phyloP scores from a whole-genome alignment of 1,140 invertebrate species.

The Oncopodura yosiiana region DNA sequence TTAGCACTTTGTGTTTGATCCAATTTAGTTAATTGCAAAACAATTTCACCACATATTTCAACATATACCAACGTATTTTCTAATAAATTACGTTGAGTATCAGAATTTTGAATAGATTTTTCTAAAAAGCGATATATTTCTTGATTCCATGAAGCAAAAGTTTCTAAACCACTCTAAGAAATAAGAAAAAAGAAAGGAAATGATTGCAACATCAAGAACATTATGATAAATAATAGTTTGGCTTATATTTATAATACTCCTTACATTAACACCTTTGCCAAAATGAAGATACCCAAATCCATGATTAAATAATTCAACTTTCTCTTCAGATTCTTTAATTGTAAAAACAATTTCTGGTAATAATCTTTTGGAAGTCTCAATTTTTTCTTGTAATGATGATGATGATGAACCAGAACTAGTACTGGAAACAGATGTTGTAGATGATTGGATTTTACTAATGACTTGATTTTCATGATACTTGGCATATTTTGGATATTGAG shows the following conservation, averaged over 20 bases:
- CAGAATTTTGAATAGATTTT: slow-evolving; percentile 20
- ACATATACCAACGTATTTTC: slow-evolving; percentile 30
- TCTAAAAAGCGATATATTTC: slow-evolving; percentile 26
- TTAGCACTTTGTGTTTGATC: slow-evolving; percentile 26
- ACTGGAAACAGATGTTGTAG: slow-evolving; percentile 4
- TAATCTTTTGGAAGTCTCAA: slow-evolving; percentile 30
- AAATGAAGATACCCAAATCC: slow-evolving; percentile 32
- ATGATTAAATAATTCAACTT: slow-evolving; percentile 29
- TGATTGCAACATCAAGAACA: not conserved
- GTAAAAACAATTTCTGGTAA: slow-evolving; percentile 28
- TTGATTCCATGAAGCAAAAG: slow-evolving; percentile 29
- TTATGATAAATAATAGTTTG: not conserved
- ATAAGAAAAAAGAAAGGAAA: not conserved
- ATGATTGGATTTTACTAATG: slow-evolving; percentile 26
- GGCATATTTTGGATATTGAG: slow-evolving; percentile 28
- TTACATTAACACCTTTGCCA: slow-evolving; percentile 32
- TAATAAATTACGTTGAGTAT: slow-evolving; percentile 22
- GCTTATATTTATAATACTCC: not conserved
- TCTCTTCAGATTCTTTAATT: slow-evolving; percentile 33
- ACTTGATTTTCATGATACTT: slow-evolving; percentile 30
- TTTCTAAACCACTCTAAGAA: slow-evolving; percentile 27
- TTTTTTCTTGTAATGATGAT: slow-evolving; percentile 24
- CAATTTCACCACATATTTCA: slow-evolving; percentile 32
- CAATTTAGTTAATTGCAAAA: slow-evolving; percentile 24
- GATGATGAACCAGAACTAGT: not conserved